phyloP scores from a whole-genome alignment of 2,888 invertebrate genomes.

The Xestia sexstrigata region DNA sequence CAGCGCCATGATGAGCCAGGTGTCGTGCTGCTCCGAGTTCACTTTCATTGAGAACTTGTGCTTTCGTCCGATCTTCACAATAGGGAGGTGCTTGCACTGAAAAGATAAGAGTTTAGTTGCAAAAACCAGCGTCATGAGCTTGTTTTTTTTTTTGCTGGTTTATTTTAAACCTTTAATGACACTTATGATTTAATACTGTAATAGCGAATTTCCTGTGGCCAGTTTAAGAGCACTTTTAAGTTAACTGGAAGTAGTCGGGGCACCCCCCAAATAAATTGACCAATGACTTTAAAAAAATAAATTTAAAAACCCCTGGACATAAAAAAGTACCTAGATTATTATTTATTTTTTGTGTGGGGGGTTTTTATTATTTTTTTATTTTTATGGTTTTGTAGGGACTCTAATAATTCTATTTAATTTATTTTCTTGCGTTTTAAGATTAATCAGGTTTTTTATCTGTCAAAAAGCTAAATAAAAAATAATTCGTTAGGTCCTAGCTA shows the following conservation, averaged over 20 bases:
- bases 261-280: background rate
- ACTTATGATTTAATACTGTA: background rate
- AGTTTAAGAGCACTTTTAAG: background rate
- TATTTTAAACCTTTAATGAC: background rate
- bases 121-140: background rate
- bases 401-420: too few species aligned
- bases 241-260: background rate
- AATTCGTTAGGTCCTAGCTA: too few species aligned
- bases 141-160: background rate
- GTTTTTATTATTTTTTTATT: too few species aligned
- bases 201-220: background rate
- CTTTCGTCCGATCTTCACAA: slow-evolving; percentile 77
- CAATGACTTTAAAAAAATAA: background rate
- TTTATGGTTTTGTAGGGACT: too few species aligned
- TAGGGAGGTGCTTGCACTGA: slow-evolving; percentile 80
- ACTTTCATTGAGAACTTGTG: slow-evolving; percentile 82
- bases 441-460: too few species aligned
- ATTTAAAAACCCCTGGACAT: too few species aligned
- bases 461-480: too few species aligned
- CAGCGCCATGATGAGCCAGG: slow-evolving; percentile 81
- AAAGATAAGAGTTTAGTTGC: slow-evolving; percentile 37
- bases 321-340: too few species aligned
- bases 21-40: slow-evolving; percentile 81
- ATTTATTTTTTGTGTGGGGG: too few species aligned
- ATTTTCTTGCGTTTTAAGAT: too few species aligned